These are phyloP conservation scores for Channa argus DNA, from an alignment of 2,113 vertebrate species.

Conservation along the genomic window DNA sequence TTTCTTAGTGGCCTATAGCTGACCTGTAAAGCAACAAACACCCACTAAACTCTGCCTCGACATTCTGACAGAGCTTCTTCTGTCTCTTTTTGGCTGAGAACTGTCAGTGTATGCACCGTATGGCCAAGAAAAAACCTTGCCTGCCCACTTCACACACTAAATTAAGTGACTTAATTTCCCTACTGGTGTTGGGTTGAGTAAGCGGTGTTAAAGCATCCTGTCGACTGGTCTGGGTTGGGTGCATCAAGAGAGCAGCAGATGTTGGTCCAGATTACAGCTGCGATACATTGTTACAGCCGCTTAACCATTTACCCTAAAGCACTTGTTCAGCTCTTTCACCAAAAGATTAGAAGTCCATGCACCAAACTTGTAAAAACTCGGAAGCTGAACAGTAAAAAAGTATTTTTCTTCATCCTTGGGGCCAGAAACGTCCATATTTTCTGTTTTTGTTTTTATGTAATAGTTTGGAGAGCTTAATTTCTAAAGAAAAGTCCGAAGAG, in stretches of 20 bases:
- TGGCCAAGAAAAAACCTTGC: neutral
- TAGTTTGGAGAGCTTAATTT: conserved; percentile 37
- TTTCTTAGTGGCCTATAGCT: too few species aligned
- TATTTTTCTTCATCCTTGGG: conserved; percentile 6
- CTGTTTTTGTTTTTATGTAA: conserved; percentile 9
- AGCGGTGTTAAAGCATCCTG: neutral
- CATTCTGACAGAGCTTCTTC: conserved; percentile 32
- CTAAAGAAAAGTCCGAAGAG: conserved; percentile 16
- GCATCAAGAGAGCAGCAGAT: conserved; percentile 30
- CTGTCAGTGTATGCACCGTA: neutral
- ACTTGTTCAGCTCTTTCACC: conserved; percentile 32
- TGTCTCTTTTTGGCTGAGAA: too few species aligned
- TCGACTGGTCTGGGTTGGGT: neutral
- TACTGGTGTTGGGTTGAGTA: neutral
- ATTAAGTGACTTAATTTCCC: neutral
- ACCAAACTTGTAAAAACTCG: conserved; percentile 26
- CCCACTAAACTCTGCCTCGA: conserved; percentile 36
- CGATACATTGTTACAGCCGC: conserved; percentile 27
- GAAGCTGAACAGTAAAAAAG: conserved; percentile 9
- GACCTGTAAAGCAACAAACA: too few species aligned
- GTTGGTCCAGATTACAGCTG: conserved; percentile 31
- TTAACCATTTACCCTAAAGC: conserved; percentile 25
- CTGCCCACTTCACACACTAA: neutral
- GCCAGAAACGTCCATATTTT: conserved; percentile 30
- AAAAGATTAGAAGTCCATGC: conserved; percentile 28